A percentile compares a stretch with the other conserved stretches of the same genome.
phyloP scores from a whole-genome alignment of 1,140 invertebrate genomes.

The Asobara japonica region DNA sequence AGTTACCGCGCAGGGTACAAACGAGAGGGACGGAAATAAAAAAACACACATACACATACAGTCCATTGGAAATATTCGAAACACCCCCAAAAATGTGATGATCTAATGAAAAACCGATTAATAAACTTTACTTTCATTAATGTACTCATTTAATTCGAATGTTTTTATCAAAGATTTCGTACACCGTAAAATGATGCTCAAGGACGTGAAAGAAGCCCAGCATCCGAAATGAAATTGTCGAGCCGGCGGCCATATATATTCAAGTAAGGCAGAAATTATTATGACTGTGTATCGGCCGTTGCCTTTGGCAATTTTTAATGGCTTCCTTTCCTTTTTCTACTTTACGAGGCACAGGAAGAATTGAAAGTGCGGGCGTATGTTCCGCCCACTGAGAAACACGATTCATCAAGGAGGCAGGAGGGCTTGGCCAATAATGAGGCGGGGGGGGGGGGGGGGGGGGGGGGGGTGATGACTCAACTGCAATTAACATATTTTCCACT shows the following conservation, averaged over 20 bases:
- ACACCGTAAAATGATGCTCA: background rate
- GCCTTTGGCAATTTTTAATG: conserved; percentile 5
- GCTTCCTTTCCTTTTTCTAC: background rate
- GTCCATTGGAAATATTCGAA: too few relatives aligned
- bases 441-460: background rate
- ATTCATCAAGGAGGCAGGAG: conserved; percentile 32
- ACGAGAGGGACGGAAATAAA: too few relatives aligned
- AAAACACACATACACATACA: too few relatives aligned
- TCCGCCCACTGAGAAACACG: conserved; percentile 34
- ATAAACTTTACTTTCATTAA: too few relatives aligned
- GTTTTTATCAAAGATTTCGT: background rate
- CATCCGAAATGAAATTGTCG: conserved; percentile 17
- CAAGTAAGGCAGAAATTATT: conserved; percentile 17
- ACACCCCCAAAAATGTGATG: too few relatives aligned
- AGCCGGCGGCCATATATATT: conserved; percentile 22
- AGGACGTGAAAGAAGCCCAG: background rate
- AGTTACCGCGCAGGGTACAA: too few relatives aligned
- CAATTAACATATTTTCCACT: background rate
- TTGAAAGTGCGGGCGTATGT: conserved; percentile 35
- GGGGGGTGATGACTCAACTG: background rate
- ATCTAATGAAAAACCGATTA: too few relatives aligned
- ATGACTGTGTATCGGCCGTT: background rate
- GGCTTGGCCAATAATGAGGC: too few relatives aligned
- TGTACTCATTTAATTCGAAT: background rate
- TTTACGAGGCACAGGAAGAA: conserved; percentile 27